phyloP scores from a whole-genome alignment of 2,113 vertebrate genomes.

The Hippoglossus stenolepis region DNA sequence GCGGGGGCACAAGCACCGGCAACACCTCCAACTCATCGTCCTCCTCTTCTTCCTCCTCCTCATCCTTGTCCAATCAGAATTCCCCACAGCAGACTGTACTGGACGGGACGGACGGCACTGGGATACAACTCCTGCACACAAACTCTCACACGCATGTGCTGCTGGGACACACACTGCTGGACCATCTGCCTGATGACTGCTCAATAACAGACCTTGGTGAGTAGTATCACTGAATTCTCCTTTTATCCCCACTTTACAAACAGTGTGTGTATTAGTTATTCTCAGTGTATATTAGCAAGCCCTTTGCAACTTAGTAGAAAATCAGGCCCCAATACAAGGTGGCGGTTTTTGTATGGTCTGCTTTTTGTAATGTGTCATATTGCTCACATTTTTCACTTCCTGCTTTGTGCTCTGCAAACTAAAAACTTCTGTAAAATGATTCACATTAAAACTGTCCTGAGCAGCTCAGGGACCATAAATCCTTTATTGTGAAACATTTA shows the following conservation, averaged over 20 bases:
- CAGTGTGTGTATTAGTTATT: background rate
- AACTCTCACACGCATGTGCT: conserved; percentile 67
- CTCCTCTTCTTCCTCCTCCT: conserved; percentile 84
- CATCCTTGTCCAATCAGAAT: conserved; percentile 84
- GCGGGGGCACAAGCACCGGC: conserved; percentile 70
- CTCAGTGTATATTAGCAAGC: background rate
- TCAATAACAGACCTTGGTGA: conserved; percentile 88
- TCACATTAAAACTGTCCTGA: background rate
- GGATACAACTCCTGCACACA: conserved; percentile 83
- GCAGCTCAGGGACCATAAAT: background rate
- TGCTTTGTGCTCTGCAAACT: background rate
- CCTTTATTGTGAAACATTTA: background rate
- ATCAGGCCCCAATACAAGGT: background rate
- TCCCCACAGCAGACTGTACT: conserved; percentile 87
- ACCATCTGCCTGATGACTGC: conserved; percentile 79
- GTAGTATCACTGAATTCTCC: conserved; percentile 31
- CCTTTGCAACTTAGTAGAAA: background rate
- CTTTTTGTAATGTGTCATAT: background rate
- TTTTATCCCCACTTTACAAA: background rate
- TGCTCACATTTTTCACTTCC: background rate
- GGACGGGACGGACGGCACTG: conserved; percentile 79
- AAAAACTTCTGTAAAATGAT: conserved; percentile 4
- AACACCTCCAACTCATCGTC: conserved; percentile 83
- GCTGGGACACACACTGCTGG: conserved; percentile 73
- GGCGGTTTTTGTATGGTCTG: too few species aligned